Conservation (phyloP, 2,113 vertebrate species). For the Echinops telfairi region DNA sequence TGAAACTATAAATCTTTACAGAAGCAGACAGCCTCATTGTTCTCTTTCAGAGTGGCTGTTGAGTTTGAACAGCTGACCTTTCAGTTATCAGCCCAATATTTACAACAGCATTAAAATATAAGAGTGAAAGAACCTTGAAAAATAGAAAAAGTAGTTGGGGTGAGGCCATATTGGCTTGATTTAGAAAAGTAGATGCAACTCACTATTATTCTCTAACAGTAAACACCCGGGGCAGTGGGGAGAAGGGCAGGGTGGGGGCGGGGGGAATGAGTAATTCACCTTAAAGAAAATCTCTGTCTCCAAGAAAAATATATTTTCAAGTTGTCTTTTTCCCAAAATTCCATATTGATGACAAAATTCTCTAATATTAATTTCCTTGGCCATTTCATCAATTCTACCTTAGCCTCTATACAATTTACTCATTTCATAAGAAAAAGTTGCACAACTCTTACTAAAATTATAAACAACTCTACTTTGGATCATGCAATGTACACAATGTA, state of each 20-base stretch:
- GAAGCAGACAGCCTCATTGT: too few species aligned
- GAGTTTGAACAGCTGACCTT: too few species aligned
- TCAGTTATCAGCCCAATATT: too few species aligned
- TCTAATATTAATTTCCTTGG: background rate
- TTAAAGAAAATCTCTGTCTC: conserved; percentile 16
- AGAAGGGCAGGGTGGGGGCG: too few species aligned
- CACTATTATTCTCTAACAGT: background rate
- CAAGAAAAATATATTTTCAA: too few species aligned
- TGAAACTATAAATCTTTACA: too few species aligned
- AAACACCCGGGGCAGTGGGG: background rate
- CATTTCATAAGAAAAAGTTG: conserved; percentile 12
- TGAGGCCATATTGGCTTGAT: background rate
- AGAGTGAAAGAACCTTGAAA: background rate
- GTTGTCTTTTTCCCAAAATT: too few species aligned
- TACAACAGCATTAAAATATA: background rate
- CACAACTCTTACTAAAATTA: background rate
- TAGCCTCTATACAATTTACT: background rate
- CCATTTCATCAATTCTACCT: background rate
- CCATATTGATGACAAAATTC: background rate
- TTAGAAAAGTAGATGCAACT: background rate
- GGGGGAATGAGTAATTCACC: background rate
- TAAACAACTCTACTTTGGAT: background rate
- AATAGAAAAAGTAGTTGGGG: background rate
- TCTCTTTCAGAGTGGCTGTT: too few species aligned
- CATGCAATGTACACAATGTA: background rate